A percentile compares a stretch with the other conserved stretches of the same genome.
These are phyloP conservation scores for Icerya purchasi DNA, from an alignment of 2,888 invertebrate genomes.

Conservation along the genomic window DNA sequence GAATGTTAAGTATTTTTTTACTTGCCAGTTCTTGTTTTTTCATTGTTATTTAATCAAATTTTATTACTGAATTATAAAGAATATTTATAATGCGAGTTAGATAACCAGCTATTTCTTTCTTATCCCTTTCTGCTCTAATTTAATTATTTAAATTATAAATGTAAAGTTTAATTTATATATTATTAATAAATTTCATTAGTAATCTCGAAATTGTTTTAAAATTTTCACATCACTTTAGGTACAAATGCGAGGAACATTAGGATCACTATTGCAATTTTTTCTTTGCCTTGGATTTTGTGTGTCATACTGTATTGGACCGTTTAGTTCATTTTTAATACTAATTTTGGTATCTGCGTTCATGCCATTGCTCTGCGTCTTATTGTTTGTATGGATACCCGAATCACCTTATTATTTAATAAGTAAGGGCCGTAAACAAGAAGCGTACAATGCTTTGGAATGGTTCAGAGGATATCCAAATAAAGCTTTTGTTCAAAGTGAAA, in stretches of 20 bases:
- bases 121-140: background rate
- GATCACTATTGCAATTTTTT: slow-evolving; percentile 57
- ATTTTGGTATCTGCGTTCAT: slow-evolving; percentile 19
- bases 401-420: slow-evolving; percentile 17
- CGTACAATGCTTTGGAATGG: slow-evolving; percentile 15
- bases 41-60: no score
- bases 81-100: no score
- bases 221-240: no score
- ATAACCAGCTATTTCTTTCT: background rate
- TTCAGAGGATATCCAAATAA: slow-evolving; percentile 14
- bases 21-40: no score
- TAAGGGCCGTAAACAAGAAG: slow-evolving; percentile 14
- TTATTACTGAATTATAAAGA: no score
- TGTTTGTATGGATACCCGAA: slow-evolving; percentile 17
- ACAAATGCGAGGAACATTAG: slow-evolving; percentile 57
- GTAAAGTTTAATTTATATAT: no score
- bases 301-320: slow-evolving; percentile 49
- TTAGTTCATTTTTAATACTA: slow-evolving; percentile 36
- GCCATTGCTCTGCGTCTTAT: slow-evolving; percentile 15
- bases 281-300: slow-evolving; percentile 44
- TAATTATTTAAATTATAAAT: no score
- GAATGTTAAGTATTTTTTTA: no score
- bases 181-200: no score
- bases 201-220: slow-evolving; percentile 1
- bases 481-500: slow-evolving; percentile 15